Percentiles rank a stretch among this genome's conserved stretches.
These are phyloP conservation scores for Macaca fascicularis DNA, from an alignment of 2,113 vertebrate species.

Conservation along the genomic window DNA sequence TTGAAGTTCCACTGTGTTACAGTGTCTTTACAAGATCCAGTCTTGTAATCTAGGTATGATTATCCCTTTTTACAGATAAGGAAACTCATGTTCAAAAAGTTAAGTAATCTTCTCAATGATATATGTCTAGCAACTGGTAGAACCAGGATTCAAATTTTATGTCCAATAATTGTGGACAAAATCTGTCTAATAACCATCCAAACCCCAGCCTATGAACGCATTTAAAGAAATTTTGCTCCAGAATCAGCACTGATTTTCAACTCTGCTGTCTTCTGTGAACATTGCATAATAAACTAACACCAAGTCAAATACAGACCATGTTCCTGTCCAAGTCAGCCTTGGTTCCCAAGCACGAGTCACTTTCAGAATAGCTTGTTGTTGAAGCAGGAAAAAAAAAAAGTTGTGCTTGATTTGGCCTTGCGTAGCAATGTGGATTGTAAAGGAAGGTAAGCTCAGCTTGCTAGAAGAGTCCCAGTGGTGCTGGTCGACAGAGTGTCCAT, in stretches of 20 bases:
- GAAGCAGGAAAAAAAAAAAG: slow-evolving; percentile 55
- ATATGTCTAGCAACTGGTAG: background rate
- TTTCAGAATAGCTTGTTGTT: background rate
- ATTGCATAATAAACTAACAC: background rate
- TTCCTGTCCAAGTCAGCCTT: background rate
- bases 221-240: background rate
- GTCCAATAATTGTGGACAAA: background rate
- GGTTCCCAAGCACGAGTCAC: background rate
- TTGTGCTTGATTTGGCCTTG: slow-evolving; percentile 49
- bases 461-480: background rate
- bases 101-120: background rate
- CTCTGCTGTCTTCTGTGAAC: background rate
- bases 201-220: background rate
- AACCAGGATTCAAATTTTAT: background rate
- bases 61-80: background rate
- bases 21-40: background rate
- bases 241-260: background rate
- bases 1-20: background rate
- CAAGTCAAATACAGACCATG: background rate
- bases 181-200: background rate
- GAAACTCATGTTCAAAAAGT: background rate
- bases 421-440: slow-evolving; percentile 47
- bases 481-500: slow-evolving; percentile 38
- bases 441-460: slow-evolving; percentile 69
- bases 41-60: background rate